These are phyloP conservation scores for Cherax destructor DNA, from an alignment of 1,140 invertebrate species.

Conservation along the genomic window DNA sequence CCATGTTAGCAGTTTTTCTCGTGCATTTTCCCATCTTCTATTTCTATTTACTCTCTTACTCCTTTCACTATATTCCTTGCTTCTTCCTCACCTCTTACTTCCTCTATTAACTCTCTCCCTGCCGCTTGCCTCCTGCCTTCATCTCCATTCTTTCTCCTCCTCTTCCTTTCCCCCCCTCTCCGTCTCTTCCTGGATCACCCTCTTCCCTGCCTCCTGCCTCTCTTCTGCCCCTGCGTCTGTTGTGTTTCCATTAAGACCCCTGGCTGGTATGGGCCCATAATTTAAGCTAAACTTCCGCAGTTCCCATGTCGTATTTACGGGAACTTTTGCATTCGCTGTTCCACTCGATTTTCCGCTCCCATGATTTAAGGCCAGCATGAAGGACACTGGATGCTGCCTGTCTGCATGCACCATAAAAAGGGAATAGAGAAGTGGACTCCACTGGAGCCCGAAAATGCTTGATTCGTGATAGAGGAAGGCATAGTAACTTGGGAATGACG, in stretches of 20 bases:
- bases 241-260: constrained; percentile 25
- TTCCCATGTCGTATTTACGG: constrained; percentile 35
- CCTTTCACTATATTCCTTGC: not conserved
- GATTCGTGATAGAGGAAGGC: too few relatives aligned
- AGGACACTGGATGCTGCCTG: not conserved
- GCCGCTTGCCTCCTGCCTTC: not conserved
- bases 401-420: not conserved
- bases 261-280: constrained; percentile 19
- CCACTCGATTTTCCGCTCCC: constrained; percentile 23
- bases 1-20: too few relatives aligned
- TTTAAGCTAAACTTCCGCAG: constrained; percentile 18
- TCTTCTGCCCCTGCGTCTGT: not conserved
- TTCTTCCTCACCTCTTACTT: not conserved
- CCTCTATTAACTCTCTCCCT: not conserved
- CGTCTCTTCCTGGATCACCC: not conserved
- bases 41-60: not conserved
- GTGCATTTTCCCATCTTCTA: not conserved
- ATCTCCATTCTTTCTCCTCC: not conserved
- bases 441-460: too few relatives aligned
- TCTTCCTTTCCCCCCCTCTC: not conserved
- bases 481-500: too few relatives aligned
- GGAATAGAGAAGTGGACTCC: too few relatives aligned
- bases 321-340: constrained; percentile 25
- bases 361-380: constrained; percentile 27
- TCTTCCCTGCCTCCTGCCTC: not conserved